Percentiles rank a stretch among this genome's conserved stretches.
Evolutionary conservation across 2,888 invertebrate genomes (phyloP).

Genomic region (Zeuzera pyrina): DNA sequence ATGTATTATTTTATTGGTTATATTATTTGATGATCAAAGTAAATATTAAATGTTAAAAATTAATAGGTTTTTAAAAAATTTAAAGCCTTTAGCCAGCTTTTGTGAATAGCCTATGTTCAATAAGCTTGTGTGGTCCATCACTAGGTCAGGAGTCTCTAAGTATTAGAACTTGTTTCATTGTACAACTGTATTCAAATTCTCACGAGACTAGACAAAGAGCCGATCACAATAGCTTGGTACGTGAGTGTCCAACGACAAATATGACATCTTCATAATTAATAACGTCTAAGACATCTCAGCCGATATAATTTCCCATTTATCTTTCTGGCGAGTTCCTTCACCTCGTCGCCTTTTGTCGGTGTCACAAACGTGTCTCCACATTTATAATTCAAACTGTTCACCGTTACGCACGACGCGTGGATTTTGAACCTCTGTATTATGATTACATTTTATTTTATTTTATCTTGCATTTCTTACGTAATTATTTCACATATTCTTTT

Average conservation of each 20-base stretch:
- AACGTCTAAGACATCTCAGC: slow-evolving; percentile 64
- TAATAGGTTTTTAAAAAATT: too few species aligned
- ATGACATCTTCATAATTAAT: slow-evolving; percentile 71
- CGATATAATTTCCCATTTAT: slow-evolving; percentile 71
- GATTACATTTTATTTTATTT: too few species aligned
- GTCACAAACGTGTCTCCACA: slow-evolving; percentile 51
- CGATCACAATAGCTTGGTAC: slow-evolving; percentile 47
- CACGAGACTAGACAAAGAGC: slow-evolving; percentile 61
- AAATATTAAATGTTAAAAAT: too few species aligned
- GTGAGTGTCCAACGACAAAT: slow-evolving; percentile 58
- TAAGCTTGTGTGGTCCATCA: slow-evolving; percentile 50
- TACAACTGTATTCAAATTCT: slow-evolving; percentile 49
- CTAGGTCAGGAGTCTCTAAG: slow-evolving; percentile 46
- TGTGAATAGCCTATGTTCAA: slow-evolving; percentile 18
- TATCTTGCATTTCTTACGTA: too few species aligned
- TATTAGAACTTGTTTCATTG: slow-evolving; percentile 41
- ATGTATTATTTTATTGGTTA: too few species aligned
- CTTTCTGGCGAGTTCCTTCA: slow-evolving; percentile 60
- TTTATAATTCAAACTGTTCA: slow-evolving; percentile 61
- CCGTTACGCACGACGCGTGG: slow-evolving; percentile 63
- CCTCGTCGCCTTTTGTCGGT: slow-evolving; percentile 58
- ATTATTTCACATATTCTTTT: too few species aligned
- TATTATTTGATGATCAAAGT: too few species aligned
- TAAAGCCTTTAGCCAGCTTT: too few species aligned
- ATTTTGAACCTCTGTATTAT: too few species aligned